Conservation (phyloP, 2,113 vertebrate genomes). For the Chaenogobius annularis region DNA sequence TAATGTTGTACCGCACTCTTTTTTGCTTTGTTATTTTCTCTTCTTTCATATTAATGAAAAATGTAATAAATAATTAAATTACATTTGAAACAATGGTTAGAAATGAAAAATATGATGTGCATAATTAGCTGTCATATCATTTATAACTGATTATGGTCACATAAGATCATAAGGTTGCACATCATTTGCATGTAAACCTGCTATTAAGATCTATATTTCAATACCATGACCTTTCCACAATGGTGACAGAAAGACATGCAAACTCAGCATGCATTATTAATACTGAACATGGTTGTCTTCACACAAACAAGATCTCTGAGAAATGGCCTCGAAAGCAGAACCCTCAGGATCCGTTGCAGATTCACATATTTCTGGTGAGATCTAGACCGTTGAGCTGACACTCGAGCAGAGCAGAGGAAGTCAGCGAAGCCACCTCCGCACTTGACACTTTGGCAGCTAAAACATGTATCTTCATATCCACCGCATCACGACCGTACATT, state of each 20-base stretch:
- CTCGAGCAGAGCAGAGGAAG: conserved; percentile 49
- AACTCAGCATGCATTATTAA: conserved; percentile 13
- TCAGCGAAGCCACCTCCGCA: conserved; percentile 26
- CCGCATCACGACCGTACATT: not conserved
- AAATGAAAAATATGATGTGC: too few species aligned
- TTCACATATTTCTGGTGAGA: conserved; percentile 54
- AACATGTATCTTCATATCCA: conserved; percentile 10
- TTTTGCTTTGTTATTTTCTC: too few species aligned
- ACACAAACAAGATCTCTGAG: conserved; percentile 44
- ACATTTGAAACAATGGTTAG: too few species aligned
- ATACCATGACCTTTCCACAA: not conserved
- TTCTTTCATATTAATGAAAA: too few species aligned
- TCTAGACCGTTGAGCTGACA: conserved; percentile 52
- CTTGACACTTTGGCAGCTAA: conserved; percentile 38
- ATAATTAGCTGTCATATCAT: not conserved
- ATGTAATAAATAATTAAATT: too few species aligned
- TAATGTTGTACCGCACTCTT: too few species aligned
- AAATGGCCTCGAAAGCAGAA: conserved; percentile 53
- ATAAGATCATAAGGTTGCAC: not conserved
- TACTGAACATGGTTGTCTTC: conserved; percentile 40
- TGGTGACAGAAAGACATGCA: conserved; percentile 24
- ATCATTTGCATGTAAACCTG: not conserved
- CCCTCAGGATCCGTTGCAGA: conserved; percentile 53
- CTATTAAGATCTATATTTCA: not conserved
- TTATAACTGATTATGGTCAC: not conserved